Percentiles rank a stretch among this genome's conserved stretches.
Evolutionary conservation across 2,113 vertebrate species (phyloP).

Genomic region (Panurus biarmicus): DNA sequence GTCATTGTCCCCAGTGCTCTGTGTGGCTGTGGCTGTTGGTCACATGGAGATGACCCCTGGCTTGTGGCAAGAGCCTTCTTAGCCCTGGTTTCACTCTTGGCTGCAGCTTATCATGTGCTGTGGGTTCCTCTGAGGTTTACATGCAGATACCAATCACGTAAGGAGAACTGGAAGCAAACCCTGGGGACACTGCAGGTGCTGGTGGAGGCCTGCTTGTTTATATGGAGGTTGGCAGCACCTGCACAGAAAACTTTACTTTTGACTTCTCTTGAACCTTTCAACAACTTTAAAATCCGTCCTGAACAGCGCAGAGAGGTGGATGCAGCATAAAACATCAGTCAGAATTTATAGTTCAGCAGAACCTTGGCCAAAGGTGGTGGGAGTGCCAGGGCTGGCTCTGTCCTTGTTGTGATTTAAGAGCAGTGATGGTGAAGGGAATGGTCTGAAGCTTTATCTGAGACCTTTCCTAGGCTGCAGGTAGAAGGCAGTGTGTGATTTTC

Average conservation of each 20-base stretch:
- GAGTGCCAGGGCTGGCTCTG: not conserved
- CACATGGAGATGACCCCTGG: conserved; percentile 77
- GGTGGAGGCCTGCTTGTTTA: not conserved
- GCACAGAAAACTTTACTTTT: not conserved
- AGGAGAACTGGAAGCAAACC: not conserved
- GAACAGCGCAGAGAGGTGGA: not conserved
- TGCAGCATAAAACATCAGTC: not conserved
- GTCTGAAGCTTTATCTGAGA: not conserved
- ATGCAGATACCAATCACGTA: rapidly evolving
- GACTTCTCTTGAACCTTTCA: not conserved
- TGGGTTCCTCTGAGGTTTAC: not conserved
- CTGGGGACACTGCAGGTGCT: not conserved
- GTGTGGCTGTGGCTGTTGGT: conserved; percentile 79
- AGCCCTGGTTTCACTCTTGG: not conserved
- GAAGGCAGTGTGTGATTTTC: not conserved
- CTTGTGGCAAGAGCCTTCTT: not conserved
- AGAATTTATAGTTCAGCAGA: not conserved
- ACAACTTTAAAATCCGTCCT: not conserved
- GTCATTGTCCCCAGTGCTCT: conserved; percentile 64
- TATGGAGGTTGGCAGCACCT: not conserved
- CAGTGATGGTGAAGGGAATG: not conserved
- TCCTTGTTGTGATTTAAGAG: not conserved
- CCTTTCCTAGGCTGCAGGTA: not conserved
- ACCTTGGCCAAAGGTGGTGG: not conserved
- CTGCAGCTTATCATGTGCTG: not conserved